Percentiles rank a stretch among this genome's conserved stretches.
Conservation (phyloP, 30 jellyfish, hydroid and myxozoan genomes). For the Chrysaora quinquecirrha region DNA sequence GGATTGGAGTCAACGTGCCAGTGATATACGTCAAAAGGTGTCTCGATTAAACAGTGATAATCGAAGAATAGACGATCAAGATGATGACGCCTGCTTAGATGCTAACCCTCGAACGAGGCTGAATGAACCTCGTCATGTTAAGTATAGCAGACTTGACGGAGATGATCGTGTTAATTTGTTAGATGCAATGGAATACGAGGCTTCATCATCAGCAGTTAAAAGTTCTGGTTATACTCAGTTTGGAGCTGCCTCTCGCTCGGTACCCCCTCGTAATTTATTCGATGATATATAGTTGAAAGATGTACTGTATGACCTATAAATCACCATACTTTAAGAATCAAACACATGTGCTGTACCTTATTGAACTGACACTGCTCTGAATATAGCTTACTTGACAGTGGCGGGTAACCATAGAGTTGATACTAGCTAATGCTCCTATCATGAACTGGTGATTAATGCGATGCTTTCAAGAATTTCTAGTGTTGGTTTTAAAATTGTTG, state of each 20-base stretch:
- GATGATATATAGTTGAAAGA: too few species aligned
- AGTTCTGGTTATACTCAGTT: constrained; percentile 46
- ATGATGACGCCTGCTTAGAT: constrained; percentile 39
- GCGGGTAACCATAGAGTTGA: too few species aligned
- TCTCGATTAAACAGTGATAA: constrained; percentile 12
- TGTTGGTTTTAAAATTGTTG: too few species aligned
- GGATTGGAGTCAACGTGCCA: constrained; percentile 80
- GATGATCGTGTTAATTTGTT: constrained; percentile 51
- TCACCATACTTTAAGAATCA: too few species aligned
- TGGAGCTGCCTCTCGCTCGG: constrained; percentile 25
- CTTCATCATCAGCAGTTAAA: constrained; percentile 34
- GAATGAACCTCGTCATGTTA: constrained; percentile 34
- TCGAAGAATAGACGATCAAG: constrained; percentile 55
- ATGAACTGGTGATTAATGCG: too few species aligned
- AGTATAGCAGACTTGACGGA: constrained; percentile 59
- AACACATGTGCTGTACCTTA: too few species aligned
- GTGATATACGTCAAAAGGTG: constrained; percentile 38
- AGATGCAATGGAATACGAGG: constrained; percentile 60
- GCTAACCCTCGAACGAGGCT: constrained; percentile 64
- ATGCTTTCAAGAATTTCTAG: too few species aligned
- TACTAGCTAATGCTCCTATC: too few species aligned
- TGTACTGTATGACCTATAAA: too few species aligned
- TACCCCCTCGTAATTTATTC: constrained; percentile 62
- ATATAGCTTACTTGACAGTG: too few species aligned
- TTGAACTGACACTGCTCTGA: too few species aligned